Evolutionary conservation across 2,888 invertebrate genomes (phyloP).

Genomic region (Lysandra coridon): DNA sequence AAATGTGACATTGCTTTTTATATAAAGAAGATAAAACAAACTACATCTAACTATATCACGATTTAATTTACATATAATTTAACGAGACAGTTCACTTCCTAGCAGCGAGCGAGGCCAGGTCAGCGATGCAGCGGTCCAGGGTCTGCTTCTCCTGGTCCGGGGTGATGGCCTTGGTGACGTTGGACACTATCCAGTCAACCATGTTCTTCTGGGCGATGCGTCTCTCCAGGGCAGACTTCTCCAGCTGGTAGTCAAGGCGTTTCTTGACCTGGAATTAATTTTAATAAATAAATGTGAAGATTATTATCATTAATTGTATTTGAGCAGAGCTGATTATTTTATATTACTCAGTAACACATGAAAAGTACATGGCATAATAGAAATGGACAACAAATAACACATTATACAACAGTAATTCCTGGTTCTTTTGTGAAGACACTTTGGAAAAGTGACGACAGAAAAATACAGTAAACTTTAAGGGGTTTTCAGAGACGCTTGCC

Average conservation of each 20-base stretch:
- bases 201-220: slow-evolving; percentile 95
- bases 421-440: no score
- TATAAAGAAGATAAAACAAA: background rate
- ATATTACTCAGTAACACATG: no score
- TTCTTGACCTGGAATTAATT: slow-evolving; percentile 84
- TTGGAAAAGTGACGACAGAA: no score
- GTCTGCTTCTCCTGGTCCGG: slow-evolving; percentile 96
- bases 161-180: slow-evolving; percentile 93
- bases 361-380: no score
- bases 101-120: slow-evolving; percentile 84
- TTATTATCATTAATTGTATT: background rate
- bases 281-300: background rate
- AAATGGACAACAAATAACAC: no score
- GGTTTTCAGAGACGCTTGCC: no score
- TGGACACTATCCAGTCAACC: slow-evolving; percentile 94
- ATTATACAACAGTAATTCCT: no score
- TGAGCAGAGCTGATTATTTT: background rate
- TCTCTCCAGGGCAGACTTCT: slow-evolving; percentile 89
- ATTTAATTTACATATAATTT: slow-evolving; percentile 40
- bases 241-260: slow-evolving; percentile 95
- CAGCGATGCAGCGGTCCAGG: slow-evolving; percentile 92
- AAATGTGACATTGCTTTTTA: no score
- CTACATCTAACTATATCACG: slow-evolving; percentile 36
- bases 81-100: slow-evolving; percentile 51
- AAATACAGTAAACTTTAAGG: no score